Percentiles rank a stretch among this genome's conserved stretches.
These are phyloP conservation scores for Molothrus aeneus DNA, from an alignment of 2,797 vertebrate genomes.

Conservation along the genomic window DNA sequence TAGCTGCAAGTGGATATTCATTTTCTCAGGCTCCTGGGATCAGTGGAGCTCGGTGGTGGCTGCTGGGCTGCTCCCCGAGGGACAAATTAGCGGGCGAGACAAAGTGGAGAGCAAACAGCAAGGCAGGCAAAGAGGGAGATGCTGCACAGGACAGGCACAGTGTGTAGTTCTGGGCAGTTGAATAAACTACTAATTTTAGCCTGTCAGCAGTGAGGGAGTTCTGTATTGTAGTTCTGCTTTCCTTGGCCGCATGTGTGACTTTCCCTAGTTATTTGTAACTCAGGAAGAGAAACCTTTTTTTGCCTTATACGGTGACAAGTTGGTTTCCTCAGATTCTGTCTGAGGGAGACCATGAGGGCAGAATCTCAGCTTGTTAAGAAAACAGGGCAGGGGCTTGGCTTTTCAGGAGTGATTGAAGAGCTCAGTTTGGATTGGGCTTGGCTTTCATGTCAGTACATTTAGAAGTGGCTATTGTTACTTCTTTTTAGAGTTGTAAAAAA, in stretches of 20 bases:
- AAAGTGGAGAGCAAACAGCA: not conserved
- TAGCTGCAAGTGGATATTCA: not conserved
- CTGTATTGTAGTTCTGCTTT: constrained; percentile 8
- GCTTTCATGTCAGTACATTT: not conserved
- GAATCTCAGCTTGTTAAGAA: not conserved
- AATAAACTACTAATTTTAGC: constrained; percentile 60
- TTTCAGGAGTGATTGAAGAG: not conserved
- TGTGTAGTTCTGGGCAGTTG: constrained; percentile 21
- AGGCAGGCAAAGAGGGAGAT: constrained; percentile 11
- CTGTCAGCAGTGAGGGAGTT: not conserved
- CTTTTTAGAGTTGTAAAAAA: not conserved
- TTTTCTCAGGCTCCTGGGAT: not conserved
- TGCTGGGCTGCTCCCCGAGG: not conserved
- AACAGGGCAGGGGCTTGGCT: not conserved
- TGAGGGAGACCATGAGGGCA: not conserved
- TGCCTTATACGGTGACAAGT: not conserved
- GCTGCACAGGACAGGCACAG: not conserved
- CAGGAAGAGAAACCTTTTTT: constrained; percentile 42
- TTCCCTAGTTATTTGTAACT: constrained; percentile 38
- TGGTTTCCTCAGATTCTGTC: constrained; percentile 20
- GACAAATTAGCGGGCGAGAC: not conserved
- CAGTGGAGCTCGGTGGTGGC: not conserved
- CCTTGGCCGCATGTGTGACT: not conserved
- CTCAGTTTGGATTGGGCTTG: not conserved
- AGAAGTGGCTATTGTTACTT: not conserved